Conservation (phyloP, 2,888 invertebrate genomes). For the Athalia rosae region DNA sequence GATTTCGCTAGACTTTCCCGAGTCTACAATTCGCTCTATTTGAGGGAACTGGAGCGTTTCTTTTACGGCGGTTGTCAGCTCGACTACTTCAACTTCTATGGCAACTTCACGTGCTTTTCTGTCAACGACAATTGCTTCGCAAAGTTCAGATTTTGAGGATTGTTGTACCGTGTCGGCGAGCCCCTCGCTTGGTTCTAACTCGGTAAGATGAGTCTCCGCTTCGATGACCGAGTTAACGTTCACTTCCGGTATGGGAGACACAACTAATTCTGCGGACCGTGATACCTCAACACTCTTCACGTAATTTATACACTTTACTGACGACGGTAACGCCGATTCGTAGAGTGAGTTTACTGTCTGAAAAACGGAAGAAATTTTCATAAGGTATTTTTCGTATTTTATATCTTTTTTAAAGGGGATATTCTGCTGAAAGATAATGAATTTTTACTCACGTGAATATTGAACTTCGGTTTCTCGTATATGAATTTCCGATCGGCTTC, state of each 20-base stretch:
- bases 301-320: conserved; percentile 70
- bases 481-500: conserved; percentile 76
- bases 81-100: conserved; percentile 67
- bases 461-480: conserved; percentile 77
- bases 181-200: conserved; percentile 41
- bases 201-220: conserved; percentile 43
- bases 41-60: conserved; percentile 69
- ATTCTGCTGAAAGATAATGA: conserved; percentile 73
- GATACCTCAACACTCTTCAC: conserved; percentile 66
- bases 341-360: conserved; percentile 66
- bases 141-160: conserved; percentile 40
- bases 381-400: neutral
- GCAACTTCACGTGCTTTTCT: conserved; percentile 55
- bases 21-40: conserved; percentile 68
- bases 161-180: conserved; percentile 40
- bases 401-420: conserved; percentile 72
- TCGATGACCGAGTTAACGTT: conserved; percentile 52
- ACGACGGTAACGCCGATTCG: conserved; percentile 64
- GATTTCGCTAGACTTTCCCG: conserved; percentile 62
- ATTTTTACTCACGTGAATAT: conserved; percentile 73
- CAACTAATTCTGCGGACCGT: conserved; percentile 49
- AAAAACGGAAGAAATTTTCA: conserved; percentile 11
- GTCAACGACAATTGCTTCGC: conserved; percentile 52
- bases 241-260: conserved; percentile 54
- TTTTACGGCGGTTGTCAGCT: conserved; percentile 67